Percentiles rank a stretch among this genome's conserved stretches.
Conservation (phyloP, 1,140 invertebrate species). For the Magallana angulata region DNA sequence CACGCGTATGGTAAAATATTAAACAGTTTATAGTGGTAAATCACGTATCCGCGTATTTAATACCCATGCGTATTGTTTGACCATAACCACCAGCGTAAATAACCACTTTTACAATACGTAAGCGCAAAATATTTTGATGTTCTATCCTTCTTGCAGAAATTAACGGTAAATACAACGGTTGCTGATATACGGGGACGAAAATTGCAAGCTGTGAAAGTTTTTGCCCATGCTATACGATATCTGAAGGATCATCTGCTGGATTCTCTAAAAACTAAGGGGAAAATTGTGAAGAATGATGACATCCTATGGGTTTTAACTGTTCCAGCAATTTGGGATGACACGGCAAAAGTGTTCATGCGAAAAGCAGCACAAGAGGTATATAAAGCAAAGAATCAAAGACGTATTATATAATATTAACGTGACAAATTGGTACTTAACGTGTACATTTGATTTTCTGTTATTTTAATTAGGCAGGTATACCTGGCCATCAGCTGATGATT, state of each 20-base stretch:
- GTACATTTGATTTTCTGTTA: background rate
- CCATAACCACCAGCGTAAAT: too few relatives aligned
- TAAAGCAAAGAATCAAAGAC: background rate
- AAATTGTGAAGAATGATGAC: background rate
- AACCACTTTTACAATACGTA: too few relatives aligned
- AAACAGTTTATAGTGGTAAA: background rate
- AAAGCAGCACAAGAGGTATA: conserved; percentile 22
- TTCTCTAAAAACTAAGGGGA: background rate
- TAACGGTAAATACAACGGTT: background rate
- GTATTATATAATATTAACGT: background rate
- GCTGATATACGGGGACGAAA: background rate
- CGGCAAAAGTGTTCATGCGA: conserved; percentile 46
- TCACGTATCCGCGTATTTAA: background rate
- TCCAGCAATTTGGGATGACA: conserved; percentile 50
- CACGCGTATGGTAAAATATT: background rate
- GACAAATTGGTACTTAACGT: background rate
- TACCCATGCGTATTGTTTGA: too few relatives aligned
- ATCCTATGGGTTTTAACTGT: conserved; percentile 50
- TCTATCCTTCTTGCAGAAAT: background rate
- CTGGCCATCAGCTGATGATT: conserved; percentile 40
- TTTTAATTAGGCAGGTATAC: conserved; percentile 43
- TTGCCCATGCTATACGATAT: background rate
- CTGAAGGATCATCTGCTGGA: conserved; percentile 19
- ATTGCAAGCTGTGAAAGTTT: conserved; percentile 16
- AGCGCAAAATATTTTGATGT: background rate